A percentile compares a stretch with the other conserved stretches of the same genome.
Conservation (phyloP, 2,888 invertebrate genomes). For the Pyrrhia umbra region DNA sequence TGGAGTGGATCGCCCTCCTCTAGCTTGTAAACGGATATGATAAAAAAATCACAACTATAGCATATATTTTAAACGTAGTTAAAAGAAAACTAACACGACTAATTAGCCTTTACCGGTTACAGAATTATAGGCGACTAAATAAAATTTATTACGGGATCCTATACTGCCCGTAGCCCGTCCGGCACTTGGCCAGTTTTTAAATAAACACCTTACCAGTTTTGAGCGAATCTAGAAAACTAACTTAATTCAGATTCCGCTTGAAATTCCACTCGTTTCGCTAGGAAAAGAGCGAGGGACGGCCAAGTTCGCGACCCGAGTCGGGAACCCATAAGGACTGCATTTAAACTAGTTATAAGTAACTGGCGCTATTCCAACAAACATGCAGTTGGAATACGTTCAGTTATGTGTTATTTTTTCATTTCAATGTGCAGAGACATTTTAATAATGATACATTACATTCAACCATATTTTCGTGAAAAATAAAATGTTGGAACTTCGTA, state of each 20-base stretch:
- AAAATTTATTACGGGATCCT: too few species aligned
- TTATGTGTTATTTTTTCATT: constrained; percentile 58
- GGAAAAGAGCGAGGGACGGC: constrained; percentile 28
- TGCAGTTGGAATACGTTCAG: constrained; percentile 55
- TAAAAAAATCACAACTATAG: too few species aligned
- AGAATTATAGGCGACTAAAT: too few species aligned
- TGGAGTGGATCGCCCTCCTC: too few species aligned
- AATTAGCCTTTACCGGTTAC: too few species aligned
- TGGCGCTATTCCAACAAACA: constrained; percentile 61
- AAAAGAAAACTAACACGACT: too few species aligned
- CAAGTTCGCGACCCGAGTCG: constrained; percentile 42
- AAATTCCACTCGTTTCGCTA: constrained; percentile 31
- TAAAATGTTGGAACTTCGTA: constrained; percentile 26
- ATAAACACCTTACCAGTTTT: constrained; percentile 3
- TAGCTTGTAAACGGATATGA: too few species aligned
- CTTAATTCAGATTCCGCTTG: constrained; percentile 28
- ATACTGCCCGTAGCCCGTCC: too few species aligned
- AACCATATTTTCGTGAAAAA: constrained; percentile 43
- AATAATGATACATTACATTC: constrained; percentile 58
- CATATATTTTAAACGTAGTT: too few species aligned
- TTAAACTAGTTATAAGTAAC: constrained; percentile 63
- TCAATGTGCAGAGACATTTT: constrained; percentile 60
- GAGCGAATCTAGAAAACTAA: constrained; percentile 2
- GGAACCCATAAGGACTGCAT: constrained; percentile 52
- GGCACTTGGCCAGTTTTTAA: too few species aligned